phyloP scores from a whole-genome alignment of 2,113 vertebrate genomes.

The Neogale vison region DNA sequence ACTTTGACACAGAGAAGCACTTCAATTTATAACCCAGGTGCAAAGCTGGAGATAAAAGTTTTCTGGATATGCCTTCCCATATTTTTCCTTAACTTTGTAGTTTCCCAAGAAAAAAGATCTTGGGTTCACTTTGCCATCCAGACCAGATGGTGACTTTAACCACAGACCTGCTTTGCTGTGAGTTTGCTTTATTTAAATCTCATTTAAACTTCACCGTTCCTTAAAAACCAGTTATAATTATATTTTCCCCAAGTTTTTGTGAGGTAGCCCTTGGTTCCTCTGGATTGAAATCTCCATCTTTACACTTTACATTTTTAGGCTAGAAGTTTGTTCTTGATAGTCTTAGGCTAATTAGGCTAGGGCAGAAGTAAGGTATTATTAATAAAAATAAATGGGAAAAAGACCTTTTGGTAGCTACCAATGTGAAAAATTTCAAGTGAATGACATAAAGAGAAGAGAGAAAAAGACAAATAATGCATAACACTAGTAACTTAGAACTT shows the following conservation, averaged over 20 bases:
- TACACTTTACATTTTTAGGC: background rate
- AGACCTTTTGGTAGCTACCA: background rate
- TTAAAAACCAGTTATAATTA: background rate
- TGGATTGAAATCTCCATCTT: background rate
- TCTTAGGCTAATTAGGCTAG: background rate
- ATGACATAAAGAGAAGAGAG: background rate
- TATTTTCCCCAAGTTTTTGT: background rate
- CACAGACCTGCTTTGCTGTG: background rate
- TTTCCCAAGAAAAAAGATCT: background rate
- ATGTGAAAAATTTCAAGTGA: background rate
- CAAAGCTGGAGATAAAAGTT: background rate
- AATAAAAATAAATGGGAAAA: background rate
- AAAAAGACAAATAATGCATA: background rate
- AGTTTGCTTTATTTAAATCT: background rate
- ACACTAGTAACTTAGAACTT: background rate
- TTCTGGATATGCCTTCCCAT: background rate
- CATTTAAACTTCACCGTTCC: background rate
- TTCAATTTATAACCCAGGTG: background rate
- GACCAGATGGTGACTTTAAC: background rate
- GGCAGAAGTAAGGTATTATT: background rate
- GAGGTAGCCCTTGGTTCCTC: background rate
- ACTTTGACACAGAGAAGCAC: background rate
- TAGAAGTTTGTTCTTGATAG: background rate
- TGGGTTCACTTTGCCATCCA: background rate
- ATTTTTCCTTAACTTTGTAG: background rate